A percentile compares a stretch with the other conserved stretches of the same genome.
These are phyloP conservation scores for Drosophila lini DNA, from an alignment of 1,140 invertebrate genomes.

Conservation along the genomic window DNA sequence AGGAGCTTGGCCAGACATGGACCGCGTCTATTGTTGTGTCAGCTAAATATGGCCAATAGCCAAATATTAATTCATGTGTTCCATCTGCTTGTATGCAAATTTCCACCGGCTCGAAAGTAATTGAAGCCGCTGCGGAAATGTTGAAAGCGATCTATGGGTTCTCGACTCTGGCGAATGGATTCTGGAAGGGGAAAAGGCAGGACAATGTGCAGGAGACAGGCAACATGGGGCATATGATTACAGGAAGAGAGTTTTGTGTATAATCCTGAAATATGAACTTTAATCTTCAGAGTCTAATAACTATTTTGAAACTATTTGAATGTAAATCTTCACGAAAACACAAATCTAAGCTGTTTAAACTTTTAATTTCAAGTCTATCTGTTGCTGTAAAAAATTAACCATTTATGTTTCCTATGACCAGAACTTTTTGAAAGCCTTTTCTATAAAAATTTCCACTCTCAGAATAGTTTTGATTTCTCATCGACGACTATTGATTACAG, in stretches of 20 bases:
- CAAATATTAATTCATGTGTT: conserved; percentile 79
- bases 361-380: background rate
- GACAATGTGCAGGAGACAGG: conserved; percentile 45
- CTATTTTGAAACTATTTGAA: background rate
- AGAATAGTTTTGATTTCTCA: background rate
- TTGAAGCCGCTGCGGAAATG: conserved; percentile 70
- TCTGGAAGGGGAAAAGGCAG: conserved; percentile 38
- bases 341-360: background rate
- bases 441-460: background rate
- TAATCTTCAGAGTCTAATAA: background rate
- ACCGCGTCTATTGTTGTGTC: conserved; percentile 73
- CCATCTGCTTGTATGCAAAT: conserved; percentile 72
- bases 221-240: conserved; percentile 16
- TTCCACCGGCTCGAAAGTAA: conserved; percentile 67
- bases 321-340: background rate
- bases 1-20: conserved; percentile 34
- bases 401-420: background rate
- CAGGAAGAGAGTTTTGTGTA: conserved; percentile 1
- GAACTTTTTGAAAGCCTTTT: background rate
- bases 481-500: conserved; percentile 9
- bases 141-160: conserved; percentile 51
- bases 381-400: background rate
- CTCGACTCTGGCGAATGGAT: conserved; percentile 17
- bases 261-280: background rate
- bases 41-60: conserved; percentile 81